phyloP scores from a whole-genome alignment of 2,113 vertebrate genomes.

The Nibea coibor region DNA sequence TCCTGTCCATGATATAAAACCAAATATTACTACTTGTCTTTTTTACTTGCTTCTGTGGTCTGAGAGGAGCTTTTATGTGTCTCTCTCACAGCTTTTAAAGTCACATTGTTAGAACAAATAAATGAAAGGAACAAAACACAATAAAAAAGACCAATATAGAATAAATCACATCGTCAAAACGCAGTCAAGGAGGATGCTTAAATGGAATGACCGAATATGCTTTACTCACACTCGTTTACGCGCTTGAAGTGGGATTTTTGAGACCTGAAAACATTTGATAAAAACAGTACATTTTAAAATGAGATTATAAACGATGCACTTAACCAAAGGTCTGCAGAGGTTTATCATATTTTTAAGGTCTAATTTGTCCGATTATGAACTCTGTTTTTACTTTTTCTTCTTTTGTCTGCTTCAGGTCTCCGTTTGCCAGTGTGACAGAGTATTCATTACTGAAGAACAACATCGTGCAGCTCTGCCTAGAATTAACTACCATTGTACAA shows the following conservation, averaged over 20 bases:
- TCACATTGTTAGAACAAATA: slow-evolving; percentile 17
- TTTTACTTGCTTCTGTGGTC: slow-evolving; percentile 39
- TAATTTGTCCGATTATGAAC: neutral
- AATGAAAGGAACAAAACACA: neutral
- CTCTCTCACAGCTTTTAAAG: slow-evolving; percentile 13
- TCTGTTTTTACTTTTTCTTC: slow-evolving; percentile 15
- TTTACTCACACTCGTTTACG: neutral
- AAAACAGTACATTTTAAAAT: neutral
- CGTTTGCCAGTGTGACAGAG: slow-evolving; percentile 94
- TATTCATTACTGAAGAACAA: slow-evolving; percentile 96
- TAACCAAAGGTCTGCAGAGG: neutral
- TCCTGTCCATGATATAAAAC: slow-evolving; percentile 22
- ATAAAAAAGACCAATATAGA: slow-evolving; percentile 19
- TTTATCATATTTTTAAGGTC: neutral
- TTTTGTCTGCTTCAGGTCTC: slow-evolving; percentile 85
- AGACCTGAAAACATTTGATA: neutral
- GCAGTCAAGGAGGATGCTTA: neutral
- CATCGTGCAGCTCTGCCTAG: slow-evolving; percentile 94
- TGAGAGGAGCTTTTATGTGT: slow-evolving; percentile 35
- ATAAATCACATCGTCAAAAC: slow-evolving; percentile 1
- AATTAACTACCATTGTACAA: slow-evolving; percentile 95
- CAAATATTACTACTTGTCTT: slow-evolving; percentile 58
- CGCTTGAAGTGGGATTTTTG: too few relatives aligned
- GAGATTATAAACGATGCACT: neutral
- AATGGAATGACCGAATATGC: neutral